Evolutionary conservation across 2,797 vertebrate species (phyloP), one percentile per base, ranked within the genome.

Genomic region (Arctocebus calabarensis): DNA sequence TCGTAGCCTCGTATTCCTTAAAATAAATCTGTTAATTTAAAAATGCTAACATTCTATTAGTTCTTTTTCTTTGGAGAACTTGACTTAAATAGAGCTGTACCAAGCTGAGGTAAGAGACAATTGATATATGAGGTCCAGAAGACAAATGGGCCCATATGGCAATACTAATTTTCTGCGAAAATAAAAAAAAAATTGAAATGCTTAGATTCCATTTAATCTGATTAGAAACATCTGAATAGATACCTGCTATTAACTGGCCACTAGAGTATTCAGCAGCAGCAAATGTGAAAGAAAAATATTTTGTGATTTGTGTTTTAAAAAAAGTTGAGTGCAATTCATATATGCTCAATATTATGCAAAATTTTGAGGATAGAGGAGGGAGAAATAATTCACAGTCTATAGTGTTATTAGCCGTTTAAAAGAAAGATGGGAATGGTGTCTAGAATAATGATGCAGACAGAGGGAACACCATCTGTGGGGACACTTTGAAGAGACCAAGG

Each of bases 181-280:
- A n/a, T n/a, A 4, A 75, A 55, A 16, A 81, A 74, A 93, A 5
- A 75, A 55, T 93, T 94, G 43, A 89, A 95, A 87, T 84, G 9
- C 77, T 34, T 79, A 7, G 29, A 25, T 32, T 29, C 19, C 81
- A 1, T 2, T 83, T 5, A 34, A 70, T 84, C 2, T 81, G 57
- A 77, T 48, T 84, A 34, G 19, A 89, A 90, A n/a, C 2, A n/a
- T 64, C 5, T 2, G 37, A 83, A 89, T 34, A 71, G 11, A 45
- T 81, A 57, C 43, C 34, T 64, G 13, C 75, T 91, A 66, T 66
- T 86, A 71, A 40, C 70, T 57, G 2, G 29, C 88, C 20, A 61
- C 19, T 68, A 10, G 11, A 32, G 8, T 90, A 70, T 77, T 82
- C 29, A 52, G 37, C 34, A 92, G 11, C 8, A 91, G 13, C 40